Percentiles rank a stretch among this genome's conserved stretches.
phyloP scores from a whole-genome alignment of 2,888 invertebrate genomes.

The Latrodectus hesperus region DNA sequence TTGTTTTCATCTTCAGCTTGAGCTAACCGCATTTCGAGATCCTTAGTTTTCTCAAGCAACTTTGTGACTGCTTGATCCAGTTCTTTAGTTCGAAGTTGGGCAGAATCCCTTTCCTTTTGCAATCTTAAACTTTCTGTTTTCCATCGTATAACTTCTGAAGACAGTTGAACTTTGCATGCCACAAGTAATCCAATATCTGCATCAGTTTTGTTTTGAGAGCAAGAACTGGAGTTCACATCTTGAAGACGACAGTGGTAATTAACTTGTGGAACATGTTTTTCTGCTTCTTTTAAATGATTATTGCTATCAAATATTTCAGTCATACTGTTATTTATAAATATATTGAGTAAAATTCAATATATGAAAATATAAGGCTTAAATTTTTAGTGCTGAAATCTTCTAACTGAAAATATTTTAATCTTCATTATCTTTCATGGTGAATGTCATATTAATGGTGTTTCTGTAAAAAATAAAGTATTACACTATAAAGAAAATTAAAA shows the following conservation, averaged over 20 bases:
- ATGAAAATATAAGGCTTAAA: no score
- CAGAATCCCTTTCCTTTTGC: conserved; percentile 43
- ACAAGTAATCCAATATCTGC: conserved; percentile 38
- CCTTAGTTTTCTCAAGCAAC: conserved; percentile 25
- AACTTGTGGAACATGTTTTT: background rate
- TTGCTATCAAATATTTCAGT: no score
- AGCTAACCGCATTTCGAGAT: conserved; percentile 35
- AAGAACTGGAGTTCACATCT: conserved; percentile 7
- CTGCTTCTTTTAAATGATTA: no score
- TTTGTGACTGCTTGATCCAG: conserved; percentile 19
- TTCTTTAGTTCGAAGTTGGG: conserved; percentile 29
- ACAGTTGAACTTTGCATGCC: conserved; percentile 59
- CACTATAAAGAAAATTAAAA: no score
- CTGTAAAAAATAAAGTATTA: no score
- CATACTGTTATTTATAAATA: no score
- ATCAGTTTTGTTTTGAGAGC: conserved; percentile 19
- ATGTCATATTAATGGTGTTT: no score
- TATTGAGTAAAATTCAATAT: no score
- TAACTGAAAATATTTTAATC: no score
- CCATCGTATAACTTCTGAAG: conserved; percentile 56
- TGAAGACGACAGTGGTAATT: conserved; percentile 18
- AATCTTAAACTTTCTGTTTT: conserved; percentile 54
- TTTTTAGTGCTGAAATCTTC: no score
- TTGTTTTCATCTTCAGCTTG: conserved; percentile 47
- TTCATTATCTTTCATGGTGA: no score